A percentile compares a stretch with the other conserved stretches of the same genome.
These are phyloP conservation scores for Apodemia duryi DNA, from an alignment of 2,888 invertebrate species.

Conservation along the genomic window DNA sequence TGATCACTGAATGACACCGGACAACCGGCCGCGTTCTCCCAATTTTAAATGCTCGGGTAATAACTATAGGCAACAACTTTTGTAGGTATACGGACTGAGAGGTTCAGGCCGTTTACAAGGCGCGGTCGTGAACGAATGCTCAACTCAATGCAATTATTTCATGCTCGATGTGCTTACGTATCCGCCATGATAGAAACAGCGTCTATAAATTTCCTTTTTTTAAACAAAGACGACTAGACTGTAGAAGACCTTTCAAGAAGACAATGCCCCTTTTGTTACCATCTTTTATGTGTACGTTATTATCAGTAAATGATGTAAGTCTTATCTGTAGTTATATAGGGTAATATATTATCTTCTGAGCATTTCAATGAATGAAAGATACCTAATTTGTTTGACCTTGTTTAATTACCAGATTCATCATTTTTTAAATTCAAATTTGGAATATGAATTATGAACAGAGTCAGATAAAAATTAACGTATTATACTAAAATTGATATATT, in stretches of 20 bases:
- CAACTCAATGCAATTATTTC: slow-evolving; percentile 68
- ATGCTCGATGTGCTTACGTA: slow-evolving; percentile 57
- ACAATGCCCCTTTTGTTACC: slow-evolving; percentile 11
- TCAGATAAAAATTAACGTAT: neutral
- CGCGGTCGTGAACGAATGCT: slow-evolving; percentile 61
- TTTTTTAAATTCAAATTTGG: slow-evolving; percentile 7
- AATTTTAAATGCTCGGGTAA: slow-evolving; percentile 54
- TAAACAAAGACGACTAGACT: slow-evolving; percentile 14
- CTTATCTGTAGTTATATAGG: slow-evolving; percentile 29
- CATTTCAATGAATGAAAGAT: slow-evolving; percentile 48
- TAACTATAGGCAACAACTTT: slow-evolving; percentile 52
- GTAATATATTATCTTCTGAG: slow-evolving; percentile 38
- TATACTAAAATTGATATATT: neutral
- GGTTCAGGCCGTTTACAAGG: slow-evolving; percentile 60
- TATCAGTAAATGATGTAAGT: slow-evolving; percentile 38
- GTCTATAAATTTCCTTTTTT: slow-evolving; percentile 22
- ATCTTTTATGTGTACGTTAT: slow-evolving; percentile 23
- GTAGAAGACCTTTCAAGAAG: slow-evolving; percentile 21
- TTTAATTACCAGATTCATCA: slow-evolving; percentile 19
- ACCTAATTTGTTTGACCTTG: slow-evolving; percentile 41
- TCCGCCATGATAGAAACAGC: slow-evolving; percentile 54
- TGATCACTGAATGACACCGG: slow-evolving; percentile 44
- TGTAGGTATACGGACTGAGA: slow-evolving; percentile 35
- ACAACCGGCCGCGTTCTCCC: slow-evolving; percentile 40
- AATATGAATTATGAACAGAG: neutral